phyloP scores from a whole-genome alignment of 2,797 vertebrate genomes.

The Oreochromis grahami region DNA sequence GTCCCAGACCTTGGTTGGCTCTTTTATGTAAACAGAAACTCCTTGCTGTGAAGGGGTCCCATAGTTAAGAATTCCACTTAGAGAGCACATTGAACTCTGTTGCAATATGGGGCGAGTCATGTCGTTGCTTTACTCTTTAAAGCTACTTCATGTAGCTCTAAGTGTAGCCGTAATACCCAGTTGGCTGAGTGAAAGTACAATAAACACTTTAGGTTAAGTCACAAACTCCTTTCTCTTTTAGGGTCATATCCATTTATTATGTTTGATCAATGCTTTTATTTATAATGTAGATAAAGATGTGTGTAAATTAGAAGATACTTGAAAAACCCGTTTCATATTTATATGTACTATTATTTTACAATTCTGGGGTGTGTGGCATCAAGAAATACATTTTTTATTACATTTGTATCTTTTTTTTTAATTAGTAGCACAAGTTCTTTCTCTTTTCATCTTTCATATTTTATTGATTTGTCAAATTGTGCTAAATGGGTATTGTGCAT shows the following conservation, averaged over 20 bases:
- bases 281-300: not conserved
- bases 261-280: not conserved
- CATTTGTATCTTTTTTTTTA: fast-evolving
- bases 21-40: conserved; percentile 78
- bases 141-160: conserved; percentile 58
- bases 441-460: not conserved
- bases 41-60: conserved; percentile 81
- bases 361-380: not conserved
- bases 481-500: not conserved
- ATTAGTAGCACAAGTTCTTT: not conserved
- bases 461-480: not conserved
- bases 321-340: not conserved
- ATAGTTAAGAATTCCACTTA: conserved; percentile 82
- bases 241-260: not conserved
- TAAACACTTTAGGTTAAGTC: conserved; percentile 33
- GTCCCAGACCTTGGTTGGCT: conserved; percentile 66
- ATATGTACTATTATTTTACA: not conserved
- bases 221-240: conserved; percentile 10
- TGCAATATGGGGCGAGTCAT: conserved; percentile 58
- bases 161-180: conserved; percentile 62
- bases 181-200: conserved; percentile 25
- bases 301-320: not conserved
- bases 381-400: not conserved
- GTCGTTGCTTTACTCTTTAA: conserved; percentile 56
- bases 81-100: conserved; percentile 55